Base-by-base conservation (phyloP, 2,888 invertebrate species). In the Syritta pipiens region DNA sequence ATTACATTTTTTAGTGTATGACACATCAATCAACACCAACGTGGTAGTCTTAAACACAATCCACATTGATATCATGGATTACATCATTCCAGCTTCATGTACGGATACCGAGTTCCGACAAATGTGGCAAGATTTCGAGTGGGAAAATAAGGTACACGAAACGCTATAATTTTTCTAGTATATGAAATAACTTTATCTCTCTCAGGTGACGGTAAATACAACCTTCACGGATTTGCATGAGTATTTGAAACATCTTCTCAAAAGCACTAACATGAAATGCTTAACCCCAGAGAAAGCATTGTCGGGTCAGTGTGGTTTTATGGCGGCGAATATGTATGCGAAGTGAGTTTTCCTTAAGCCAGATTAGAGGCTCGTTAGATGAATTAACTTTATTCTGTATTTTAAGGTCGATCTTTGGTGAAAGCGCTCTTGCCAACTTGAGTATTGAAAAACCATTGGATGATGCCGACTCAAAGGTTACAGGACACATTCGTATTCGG, bases 41-140 rank as follows among this genome's bases (percentile, higher is more conserved):
- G 98, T 98, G 79, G 98, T 99, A 28, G 99, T 99, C 9, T 91
- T 99, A 53, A 98, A 99, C 88, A 99, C 99, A 89, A 99, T 99
- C 86, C 98, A 99, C 89, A 98, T 99, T 86, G 99, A 99, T 90
- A 98, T 99, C 84, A 98, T 99, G 96, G 99, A 99, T 90, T 98
- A 98, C 90, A 98, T 98, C 85, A 95, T 98, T 85, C 98, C 98
- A 14, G 97, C 97, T 10, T 89, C 91, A 35, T 99, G 99, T 89
- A 96, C 94, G 57, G 99, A 99, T 89, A 93, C 94, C 0, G 99
- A 99, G 90, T 99, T 99, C 91, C 90, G 99, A 4, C 95, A 96
- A 89, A 99, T 99, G 99, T 99, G 99, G 99, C 97, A 98, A 1
- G 99, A 99, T 91, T 99, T 99, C 90, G 99, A 99, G 90, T 99